These are phyloP conservation scores for Steatornis caripensis DNA, from an alignment of 2,113 vertebrate genomes.

Conservation along the genomic window DNA sequence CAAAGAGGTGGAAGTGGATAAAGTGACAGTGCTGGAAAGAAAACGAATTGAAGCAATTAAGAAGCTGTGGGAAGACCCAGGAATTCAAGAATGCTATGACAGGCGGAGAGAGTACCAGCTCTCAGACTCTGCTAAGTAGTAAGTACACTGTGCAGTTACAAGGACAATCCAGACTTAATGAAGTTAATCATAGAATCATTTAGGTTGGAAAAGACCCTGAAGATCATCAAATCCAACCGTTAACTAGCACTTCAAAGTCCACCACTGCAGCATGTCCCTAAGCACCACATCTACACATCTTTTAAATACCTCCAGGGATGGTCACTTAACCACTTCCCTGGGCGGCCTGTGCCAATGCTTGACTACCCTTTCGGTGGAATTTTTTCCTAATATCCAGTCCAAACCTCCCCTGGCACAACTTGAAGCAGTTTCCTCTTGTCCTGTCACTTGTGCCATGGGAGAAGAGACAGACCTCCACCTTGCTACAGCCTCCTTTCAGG, in stretches of 20 bases:
- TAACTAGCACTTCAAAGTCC: not conserved
- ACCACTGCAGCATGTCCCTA: not conserved
- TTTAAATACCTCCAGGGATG: not conserved
- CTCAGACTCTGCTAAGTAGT: slow-evolving; percentile 86
- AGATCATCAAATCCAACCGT: fast-evolving
- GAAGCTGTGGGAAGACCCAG: slow-evolving; percentile 79
- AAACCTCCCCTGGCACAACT: not conserved
- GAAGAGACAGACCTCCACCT: fast-evolving
- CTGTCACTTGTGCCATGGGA: fast-evolving
- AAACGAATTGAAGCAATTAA: slow-evolving; percentile 72
- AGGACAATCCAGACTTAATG: not conserved
- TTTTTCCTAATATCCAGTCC: not conserved
- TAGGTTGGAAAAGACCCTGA: not conserved
- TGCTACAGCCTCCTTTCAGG: not conserved
- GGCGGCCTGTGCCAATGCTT: not conserved
- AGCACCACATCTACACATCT: not conserved
- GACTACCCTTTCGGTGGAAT: not conserved
- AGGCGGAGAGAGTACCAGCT: slow-evolving; percentile 84
- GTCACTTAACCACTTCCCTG: not conserved
- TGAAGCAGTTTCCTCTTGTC: not conserved
- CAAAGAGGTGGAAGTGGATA: slow-evolving; percentile 81
- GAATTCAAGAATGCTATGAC: slow-evolving; percentile 82
- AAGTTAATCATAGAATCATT: not conserved
- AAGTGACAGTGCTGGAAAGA: slow-evolving; percentile 68
- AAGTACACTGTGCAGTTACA: slow-evolving; percentile 37